Evolutionary conservation across 2,113 vertebrate genomes (phyloP).

Genomic region (Syngnathoides biaculeatus): DNA sequence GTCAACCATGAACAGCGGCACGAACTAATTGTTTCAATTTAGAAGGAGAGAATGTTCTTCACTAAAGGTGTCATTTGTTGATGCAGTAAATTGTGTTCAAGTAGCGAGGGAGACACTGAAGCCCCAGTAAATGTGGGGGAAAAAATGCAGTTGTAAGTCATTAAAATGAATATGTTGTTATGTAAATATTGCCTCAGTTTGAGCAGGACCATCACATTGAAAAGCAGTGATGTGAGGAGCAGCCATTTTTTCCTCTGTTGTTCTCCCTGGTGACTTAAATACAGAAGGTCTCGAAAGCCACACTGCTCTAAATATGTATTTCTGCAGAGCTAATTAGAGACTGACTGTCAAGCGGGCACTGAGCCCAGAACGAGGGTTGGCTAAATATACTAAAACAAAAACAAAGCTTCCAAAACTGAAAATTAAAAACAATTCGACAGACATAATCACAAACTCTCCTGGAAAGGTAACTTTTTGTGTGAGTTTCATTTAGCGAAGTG

Average conservation of each 20-base stretch:
- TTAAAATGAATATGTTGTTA: conserved; percentile 24
- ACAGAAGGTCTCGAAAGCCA: conserved; percentile 71
- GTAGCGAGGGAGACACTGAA: conserved; percentile 28
- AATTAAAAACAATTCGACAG: conserved; percentile 69
- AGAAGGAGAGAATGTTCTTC: conserved; percentile 42
- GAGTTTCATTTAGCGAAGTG: conserved; percentile 35
- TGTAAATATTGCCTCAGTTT: conserved; percentile 30
- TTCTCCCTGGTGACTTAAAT: conserved; percentile 69
- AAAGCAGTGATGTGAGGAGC: conserved; percentile 37
- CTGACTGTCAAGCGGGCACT: conserved; percentile 59
- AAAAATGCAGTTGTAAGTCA: conserved; percentile 27
- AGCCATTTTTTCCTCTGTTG: conserved; percentile 71
- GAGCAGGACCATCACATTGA: conserved; percentile 26
- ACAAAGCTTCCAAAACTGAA: conserved; percentile 64
- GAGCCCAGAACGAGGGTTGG: conserved; percentile 63
- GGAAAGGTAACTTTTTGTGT: conserved; percentile 48
- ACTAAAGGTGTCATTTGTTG: conserved; percentile 37
- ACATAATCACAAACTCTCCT: conserved; percentile 49
- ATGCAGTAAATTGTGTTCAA: conserved; percentile 11
- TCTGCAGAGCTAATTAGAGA: conserved; percentile 76
- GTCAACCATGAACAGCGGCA: conserved; percentile 31
- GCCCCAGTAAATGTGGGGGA: conserved; percentile 15
- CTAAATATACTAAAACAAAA: conserved; percentile 77
- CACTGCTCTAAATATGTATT: conserved; percentile 75
- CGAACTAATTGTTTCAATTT: conserved; percentile 50